Base-by-base conservation (phyloP, 2,888 invertebrate species). In the Esperia sulphurella region DNA sequence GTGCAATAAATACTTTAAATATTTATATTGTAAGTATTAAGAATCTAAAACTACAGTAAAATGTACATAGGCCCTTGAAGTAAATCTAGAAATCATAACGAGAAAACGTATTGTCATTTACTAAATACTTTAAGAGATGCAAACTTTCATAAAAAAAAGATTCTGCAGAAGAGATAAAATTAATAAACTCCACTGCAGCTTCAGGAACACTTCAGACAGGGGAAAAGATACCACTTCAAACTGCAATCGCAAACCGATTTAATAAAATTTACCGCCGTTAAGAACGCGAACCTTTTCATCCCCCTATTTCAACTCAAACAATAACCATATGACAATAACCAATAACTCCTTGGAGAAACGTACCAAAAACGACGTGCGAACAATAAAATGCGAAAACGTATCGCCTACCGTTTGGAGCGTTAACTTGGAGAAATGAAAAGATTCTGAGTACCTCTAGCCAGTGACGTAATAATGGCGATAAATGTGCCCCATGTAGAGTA, bases 201-300 rank as follows among this genome's bases (percentile, higher is more conserved):
- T 21, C 39, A 46, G 46, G 33, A 43, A 38, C 52, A 51, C 51
- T 58, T 40, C 45, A 51, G 28, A 48, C 5, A 21, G 21, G 5
- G 21, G 5, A 21, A 21, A 49, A 51, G 54, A 57, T 60, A 50
- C 53, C 60, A 59, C 58, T 59, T 52, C 49, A 53, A 65, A 68
- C 66, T 48, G 66, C 74, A 75, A 77, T 77, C 77, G 71, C 63
- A 67, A 61, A 62, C 65, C 68, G 68, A 70, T 79, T 80, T 75
- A 72, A 73, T 69, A 65, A 63, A 77, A 76, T 79, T 78, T 75
- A 79, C 69, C 66, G 68, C 64, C 63, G 68, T 68, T 55, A 61
- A 35, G n/a, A n/a, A 35, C n/a, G n/a, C 10, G 35, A 35, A n/a
- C 65, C 63, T 66, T 70, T 69, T 65, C 68, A 57, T 65, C 61